These are phyloP conservation scores for Chalcosyrphus nemorum DNA, from an alignment of 2,888 invertebrate species.

Conservation along the genomic window DNA sequence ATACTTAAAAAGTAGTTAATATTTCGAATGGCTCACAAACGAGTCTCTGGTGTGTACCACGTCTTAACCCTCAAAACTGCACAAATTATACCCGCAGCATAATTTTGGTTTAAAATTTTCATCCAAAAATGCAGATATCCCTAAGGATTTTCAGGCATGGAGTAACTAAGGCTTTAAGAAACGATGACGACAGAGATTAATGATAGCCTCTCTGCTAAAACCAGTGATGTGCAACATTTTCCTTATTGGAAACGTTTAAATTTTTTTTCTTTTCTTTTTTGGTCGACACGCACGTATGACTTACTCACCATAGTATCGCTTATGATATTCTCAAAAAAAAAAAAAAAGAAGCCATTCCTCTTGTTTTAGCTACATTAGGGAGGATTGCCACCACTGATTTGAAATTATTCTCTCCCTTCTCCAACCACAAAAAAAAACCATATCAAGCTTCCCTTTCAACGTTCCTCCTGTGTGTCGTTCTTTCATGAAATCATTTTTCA, in stretches of 20 bases:
- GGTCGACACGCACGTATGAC: conserved; percentile 30
- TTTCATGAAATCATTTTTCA: conserved; percentile 28
- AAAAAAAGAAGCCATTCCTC: conserved; percentile 17
- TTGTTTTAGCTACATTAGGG: background rate
- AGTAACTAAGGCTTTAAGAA: background rate
- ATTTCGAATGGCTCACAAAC: too few species aligned
- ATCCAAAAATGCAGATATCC: too few species aligned
- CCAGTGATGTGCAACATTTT: conserved; percentile 35
- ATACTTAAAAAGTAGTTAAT: too few species aligned
- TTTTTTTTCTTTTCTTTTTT: too few species aligned
- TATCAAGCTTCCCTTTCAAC: background rate
- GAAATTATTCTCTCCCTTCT: conserved; percentile 1
- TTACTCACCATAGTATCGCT: conserved; percentile 10
- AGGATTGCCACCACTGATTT: conserved; percentile 5
- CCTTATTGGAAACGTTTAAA: conserved; percentile 28
- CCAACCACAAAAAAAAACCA: background rate
- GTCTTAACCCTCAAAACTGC: too few species aligned
- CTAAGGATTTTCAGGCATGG: too few species aligned
- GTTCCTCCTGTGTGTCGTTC: background rate
- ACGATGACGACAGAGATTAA: conserved; percentile 13
- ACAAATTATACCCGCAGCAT: too few species aligned
- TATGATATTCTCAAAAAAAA: conserved; percentile 9
- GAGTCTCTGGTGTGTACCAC: too few species aligned
- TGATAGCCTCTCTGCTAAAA: background rate
- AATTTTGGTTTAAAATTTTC: too few species aligned